A percentile compares a stretch with the other conserved stretches of the same genome.
phyloP scores from a whole-genome alignment of 2,113 vertebrate genomes.

The Zosterops hypoxanthus region DNA sequence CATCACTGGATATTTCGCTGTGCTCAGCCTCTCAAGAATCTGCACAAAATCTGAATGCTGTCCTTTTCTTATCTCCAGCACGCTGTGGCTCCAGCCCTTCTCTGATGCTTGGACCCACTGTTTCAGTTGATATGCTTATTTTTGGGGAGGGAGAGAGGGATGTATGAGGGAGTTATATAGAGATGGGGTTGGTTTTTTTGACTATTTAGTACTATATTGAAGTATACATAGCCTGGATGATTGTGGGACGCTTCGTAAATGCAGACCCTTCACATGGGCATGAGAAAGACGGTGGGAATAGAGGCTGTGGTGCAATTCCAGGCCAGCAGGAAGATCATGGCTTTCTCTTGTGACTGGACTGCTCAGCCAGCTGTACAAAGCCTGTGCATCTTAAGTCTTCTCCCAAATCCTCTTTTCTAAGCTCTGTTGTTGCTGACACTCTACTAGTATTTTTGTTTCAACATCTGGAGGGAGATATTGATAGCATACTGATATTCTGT shows the following conservation, averaged over 20 bases:
- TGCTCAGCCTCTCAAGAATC: background rate
- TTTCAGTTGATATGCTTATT: fast-evolving
- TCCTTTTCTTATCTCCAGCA: background rate
- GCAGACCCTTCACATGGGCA: background rate
- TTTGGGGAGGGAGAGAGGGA: background rate
- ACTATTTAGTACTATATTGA: background rate
- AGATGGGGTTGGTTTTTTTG: background rate
- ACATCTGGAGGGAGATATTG: background rate
- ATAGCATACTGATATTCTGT: background rate
- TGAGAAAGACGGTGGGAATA: background rate
- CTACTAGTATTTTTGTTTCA: background rate
- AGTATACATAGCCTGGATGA: background rate
- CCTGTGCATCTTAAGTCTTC: background rate
- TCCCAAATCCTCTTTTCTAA: background rate
- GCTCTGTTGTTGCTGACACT: background rate
- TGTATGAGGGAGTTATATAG: background rate
- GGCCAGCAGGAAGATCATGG: background rate
- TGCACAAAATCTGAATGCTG: background rate
- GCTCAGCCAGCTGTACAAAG: background rate
- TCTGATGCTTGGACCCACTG: background rate
- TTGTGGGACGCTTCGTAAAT: background rate
- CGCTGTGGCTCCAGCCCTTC: background rate
- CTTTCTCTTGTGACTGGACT: background rate
- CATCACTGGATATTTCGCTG: background rate
- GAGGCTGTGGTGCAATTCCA: background rate